Conservation (phyloP, 2,797 vertebrate genomes). For the Corythornis leucogaster region DNA sequence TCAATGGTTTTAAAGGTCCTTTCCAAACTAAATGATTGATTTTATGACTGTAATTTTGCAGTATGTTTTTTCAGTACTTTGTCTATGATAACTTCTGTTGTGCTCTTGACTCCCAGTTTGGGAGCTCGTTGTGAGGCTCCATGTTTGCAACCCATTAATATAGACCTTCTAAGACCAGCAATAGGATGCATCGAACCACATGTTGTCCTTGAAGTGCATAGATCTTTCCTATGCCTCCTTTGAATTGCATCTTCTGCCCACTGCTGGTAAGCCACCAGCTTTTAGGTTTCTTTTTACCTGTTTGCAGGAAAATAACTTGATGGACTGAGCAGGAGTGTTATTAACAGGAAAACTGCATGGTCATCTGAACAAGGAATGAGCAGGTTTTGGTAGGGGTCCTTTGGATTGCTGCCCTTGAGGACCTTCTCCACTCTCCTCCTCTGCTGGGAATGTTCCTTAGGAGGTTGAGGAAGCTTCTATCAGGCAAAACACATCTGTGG, state of each 20-base stretch:
- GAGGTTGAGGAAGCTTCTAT: not conserved
- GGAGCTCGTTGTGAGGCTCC: not conserved
- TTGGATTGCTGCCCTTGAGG: accelerated
- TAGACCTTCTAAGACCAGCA: not conserved
- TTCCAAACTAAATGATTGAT: not conserved
- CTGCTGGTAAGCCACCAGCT: accelerated
- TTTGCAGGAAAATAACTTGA: not conserved
- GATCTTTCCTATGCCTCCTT: not conserved
- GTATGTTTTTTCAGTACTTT: not conserved
- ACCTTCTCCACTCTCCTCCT: accelerated
- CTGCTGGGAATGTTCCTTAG: not conserved
- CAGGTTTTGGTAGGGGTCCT: accelerated
- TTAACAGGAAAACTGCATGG: not conserved
- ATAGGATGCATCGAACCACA: accelerated
- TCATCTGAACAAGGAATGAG: not conserved
- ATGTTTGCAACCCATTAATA: not conserved
- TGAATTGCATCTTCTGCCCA: not conserved
- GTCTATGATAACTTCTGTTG: not conserved
- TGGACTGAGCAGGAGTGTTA: not conserved
- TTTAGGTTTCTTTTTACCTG: not conserved
- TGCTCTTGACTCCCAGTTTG: not conserved
- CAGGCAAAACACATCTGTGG: not conserved
- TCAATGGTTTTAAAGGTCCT: not conserved
- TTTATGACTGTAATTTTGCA: not conserved
- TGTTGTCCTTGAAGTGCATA: not conserved